Percentiles rank a stretch among this genome's conserved stretches.
Evolutionary conservation across 1,140 invertebrate genomes (phyloP).

Genomic region (Drosophila tsacasi): DNA sequence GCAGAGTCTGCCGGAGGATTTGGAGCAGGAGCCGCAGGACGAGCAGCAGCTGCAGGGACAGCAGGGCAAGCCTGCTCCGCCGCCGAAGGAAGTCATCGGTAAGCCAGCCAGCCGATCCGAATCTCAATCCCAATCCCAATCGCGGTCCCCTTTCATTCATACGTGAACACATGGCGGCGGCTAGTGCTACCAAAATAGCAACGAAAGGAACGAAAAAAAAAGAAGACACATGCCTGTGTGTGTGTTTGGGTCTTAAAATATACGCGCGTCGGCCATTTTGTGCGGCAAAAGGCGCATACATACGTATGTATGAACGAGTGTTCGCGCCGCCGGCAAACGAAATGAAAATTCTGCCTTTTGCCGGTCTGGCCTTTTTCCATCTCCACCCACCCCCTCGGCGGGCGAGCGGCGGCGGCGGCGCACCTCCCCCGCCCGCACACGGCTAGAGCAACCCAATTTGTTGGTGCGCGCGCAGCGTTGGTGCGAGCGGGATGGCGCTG

Average conservation of each 20-base stretch:
- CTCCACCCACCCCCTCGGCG: constrained; percentile 28
- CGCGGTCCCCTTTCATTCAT: constrained; percentile 70
- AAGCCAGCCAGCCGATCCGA: constrained; percentile 37
- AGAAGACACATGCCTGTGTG: constrained; percentile 42
- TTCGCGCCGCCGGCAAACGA: constrained; percentile 58
- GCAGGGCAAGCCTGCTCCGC: constrained; percentile 76
- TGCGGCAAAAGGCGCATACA: constrained; percentile 53
- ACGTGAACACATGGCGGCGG: constrained; percentile 73
- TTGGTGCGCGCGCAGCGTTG: constrained; percentile 42
- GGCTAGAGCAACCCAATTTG: constrained; percentile 70
- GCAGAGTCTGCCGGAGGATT: constrained; percentile 47
- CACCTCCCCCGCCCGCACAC: constrained; percentile 15
- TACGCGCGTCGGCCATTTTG: constrained; percentile 83
- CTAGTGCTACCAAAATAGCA: constrained; percentile 74
- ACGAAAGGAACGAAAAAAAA: constrained; percentile 61
- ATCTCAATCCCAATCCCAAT: constrained; percentile 24
- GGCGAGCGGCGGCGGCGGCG: not conserved
- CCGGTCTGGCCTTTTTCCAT: constrained; percentile 51
- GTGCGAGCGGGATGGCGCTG: constrained; percentile 36
- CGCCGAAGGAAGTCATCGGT: constrained; percentile 84
- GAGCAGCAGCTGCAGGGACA: constrained; percentile 63
- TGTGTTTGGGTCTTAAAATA: constrained; percentile 77
- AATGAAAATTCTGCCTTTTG: constrained; percentile 79
- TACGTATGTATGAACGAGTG: constrained; percentile 50
- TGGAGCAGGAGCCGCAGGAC: constrained; percentile 63